Evolutionary conservation across 2,113 vertebrate genomes (phyloP).

Genomic region (Clarias magur): DNA sequence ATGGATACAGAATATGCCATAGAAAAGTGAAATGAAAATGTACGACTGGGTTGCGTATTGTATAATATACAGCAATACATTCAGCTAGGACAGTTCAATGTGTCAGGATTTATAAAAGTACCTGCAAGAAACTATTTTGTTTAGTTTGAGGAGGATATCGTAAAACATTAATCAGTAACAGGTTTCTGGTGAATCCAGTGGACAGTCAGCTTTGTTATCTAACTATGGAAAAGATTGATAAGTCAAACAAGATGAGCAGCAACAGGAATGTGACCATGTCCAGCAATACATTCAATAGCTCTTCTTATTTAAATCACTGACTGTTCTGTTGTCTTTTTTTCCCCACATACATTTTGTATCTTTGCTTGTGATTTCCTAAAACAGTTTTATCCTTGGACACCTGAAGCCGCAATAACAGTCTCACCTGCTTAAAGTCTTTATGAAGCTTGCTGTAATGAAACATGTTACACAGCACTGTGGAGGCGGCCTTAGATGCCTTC

Average conservation of each 20-base stretch:
- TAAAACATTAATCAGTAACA: slow-evolving; percentile 37
- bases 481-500: slow-evolving; percentile 85
- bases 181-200: slow-evolving; percentile 47
- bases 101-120: not conserved
- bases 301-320: not conserved
- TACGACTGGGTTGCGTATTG: not conserved
- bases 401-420: slow-evolving; percentile 31
- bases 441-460: slow-evolving; percentile 95
- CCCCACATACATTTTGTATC: not conserved
- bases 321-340: not conserved
- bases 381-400: not conserved
- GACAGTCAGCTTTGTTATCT: slow-evolving; percentile 42
- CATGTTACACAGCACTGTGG: slow-evolving; percentile 93
- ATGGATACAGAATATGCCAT: not conserved
- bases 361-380: not conserved
- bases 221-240: slow-evolving; percentile 16
- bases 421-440: slow-evolving; percentile 89
- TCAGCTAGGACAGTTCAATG: not conserved
- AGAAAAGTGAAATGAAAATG: not conserved
- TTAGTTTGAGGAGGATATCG: not conserved
- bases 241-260: not conserved
- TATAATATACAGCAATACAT: not conserved
- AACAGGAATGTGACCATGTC: not conserved
- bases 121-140: not conserved
- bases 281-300: not conserved